Evolutionary conservation across 2,888 invertebrate species (phyloP).

Genomic region (Allygus modestus): DNA sequence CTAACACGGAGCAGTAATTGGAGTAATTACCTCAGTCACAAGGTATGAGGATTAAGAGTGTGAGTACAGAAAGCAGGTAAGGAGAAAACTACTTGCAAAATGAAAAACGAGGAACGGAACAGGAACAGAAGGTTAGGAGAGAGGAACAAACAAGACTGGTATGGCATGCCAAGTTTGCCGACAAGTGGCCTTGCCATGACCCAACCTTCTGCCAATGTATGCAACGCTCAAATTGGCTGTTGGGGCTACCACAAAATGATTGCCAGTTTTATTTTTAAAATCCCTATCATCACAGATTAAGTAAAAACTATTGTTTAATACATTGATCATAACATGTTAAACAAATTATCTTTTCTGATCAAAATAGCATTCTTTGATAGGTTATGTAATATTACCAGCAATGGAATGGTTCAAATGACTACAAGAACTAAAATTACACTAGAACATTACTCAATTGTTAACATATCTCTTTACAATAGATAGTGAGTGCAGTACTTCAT

Average conservation of each 20-base stretch:
- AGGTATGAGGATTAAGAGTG: not conserved
- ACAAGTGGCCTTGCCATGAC: slow-evolving; percentile 28
- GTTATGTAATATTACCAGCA: too few relatives aligned
- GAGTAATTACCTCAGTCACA: not conserved
- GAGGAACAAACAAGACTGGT: slow-evolving; percentile 18
- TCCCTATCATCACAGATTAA: too few relatives aligned
- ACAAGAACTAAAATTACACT: too few relatives aligned
- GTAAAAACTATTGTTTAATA: too few relatives aligned
- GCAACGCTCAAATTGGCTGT: not conserved
- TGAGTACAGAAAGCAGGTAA: not conserved
- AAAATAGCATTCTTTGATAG: too few relatives aligned
- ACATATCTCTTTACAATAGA: too few relatives aligned
- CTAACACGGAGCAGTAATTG: not conserved
- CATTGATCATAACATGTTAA: too few relatives aligned
- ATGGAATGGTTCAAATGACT: too few relatives aligned
- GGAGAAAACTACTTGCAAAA: not conserved
- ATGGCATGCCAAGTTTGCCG: slow-evolving; percentile 15
- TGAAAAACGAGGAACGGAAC: not conserved
- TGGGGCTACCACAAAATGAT: not conserved
- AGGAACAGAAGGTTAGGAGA: slow-evolving; percentile 30
- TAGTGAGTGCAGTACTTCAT: too few relatives aligned
- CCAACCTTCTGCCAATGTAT: slow-evolving; percentile 31
- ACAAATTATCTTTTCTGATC: too few relatives aligned
- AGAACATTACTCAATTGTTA: too few relatives aligned
- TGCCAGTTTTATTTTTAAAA: too few relatives aligned